phyloP scores from a whole-genome alignment of 2,888 invertebrate genomes.

The Serripes groenlandicus region DNA sequence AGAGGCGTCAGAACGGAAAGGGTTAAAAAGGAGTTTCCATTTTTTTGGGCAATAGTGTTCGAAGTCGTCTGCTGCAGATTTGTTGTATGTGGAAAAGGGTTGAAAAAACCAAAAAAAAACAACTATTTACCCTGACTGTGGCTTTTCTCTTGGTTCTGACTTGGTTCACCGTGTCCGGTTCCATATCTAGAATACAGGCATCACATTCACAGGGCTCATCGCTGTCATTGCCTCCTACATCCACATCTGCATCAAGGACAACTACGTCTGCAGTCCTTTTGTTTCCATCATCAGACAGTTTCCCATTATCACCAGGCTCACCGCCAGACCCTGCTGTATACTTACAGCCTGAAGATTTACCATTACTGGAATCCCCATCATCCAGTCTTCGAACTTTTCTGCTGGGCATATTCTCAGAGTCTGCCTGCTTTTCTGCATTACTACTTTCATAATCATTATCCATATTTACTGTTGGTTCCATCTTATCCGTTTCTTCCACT shows the following conservation, averaged over 20 bases:
- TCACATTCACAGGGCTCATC: conserved; percentile 31
- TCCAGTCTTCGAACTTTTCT: conserved; percentile 6
- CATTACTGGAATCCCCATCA: neutral
- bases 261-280: neutral
- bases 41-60: no score
- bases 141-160: neutral
- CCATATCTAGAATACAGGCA: conserved; percentile 26
- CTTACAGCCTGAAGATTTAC: neutral
- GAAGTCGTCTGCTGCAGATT: no score
- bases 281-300: neutral
- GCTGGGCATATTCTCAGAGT: neutral
- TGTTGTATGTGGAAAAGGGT: no score
- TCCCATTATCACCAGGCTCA: neutral
- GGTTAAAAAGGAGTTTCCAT: no score
- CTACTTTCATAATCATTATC: neutral
- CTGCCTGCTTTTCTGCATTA: neutral
- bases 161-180: conserved; percentile 8
- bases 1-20: no score
- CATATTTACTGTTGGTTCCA: neutral
- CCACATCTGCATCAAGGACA: neutral
- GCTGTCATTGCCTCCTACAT: neutral
- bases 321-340: neutral
- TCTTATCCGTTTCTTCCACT: neutral
- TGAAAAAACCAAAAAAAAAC: neutral
- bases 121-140: neutral